Evolutionary conservation across 2,797 vertebrate genomes (phyloP), one percentile per base, ranked within the genome.

Genomic region (Crypturellus tataupa): DNA sequence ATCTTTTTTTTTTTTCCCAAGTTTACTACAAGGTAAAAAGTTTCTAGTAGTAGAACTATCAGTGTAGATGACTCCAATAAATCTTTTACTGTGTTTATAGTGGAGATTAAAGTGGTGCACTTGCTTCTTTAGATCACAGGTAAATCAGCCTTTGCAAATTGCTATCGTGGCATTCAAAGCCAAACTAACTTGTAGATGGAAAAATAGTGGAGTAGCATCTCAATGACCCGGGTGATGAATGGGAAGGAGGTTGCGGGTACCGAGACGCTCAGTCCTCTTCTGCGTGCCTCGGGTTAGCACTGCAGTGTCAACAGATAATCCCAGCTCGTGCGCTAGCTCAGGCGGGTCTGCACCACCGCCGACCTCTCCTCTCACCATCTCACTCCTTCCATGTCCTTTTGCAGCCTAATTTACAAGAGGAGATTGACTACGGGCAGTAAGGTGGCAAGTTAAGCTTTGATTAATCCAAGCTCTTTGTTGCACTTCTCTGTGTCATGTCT

Each of bases 131-230:
- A 63, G 49, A n/a, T 75, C 51, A 7, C 20, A 60, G 70, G 47
- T 89, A 84, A 82, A 86, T 80, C 55, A 89, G 16, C 10, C 65
- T 85, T 85, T 95, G 84, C 94, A 69, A 93, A 93, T 91, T 91
- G 91, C 71, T 80, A 9, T 25, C 0, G 2, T 10, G 73, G 33
- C 58, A n/a, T 42, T 85, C 47, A 84, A 89, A 95, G 76, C 71
- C 77, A 94, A 80, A 35, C 25, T 85, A 19, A 2, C 40, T 91
- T 40, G 58, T 44, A 82, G 53, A 62, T 75, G 53, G 80, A 21
- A 75, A 68, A 47, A 71, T 2, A 91, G 89, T 64, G 7, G 37
- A 56, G 71, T 6, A 23, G 39, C 19, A 56, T 77, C 56, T 90
- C 53, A 29, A 0, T 85, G 19, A 35, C 24, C n/a, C 87, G 64